A percentile compares a stretch with the other conserved stretches of the same genome.
phyloP scores from a whole-genome alignment of 2,888 invertebrate genomes.

The Pseudococcus longispinus region DNA sequence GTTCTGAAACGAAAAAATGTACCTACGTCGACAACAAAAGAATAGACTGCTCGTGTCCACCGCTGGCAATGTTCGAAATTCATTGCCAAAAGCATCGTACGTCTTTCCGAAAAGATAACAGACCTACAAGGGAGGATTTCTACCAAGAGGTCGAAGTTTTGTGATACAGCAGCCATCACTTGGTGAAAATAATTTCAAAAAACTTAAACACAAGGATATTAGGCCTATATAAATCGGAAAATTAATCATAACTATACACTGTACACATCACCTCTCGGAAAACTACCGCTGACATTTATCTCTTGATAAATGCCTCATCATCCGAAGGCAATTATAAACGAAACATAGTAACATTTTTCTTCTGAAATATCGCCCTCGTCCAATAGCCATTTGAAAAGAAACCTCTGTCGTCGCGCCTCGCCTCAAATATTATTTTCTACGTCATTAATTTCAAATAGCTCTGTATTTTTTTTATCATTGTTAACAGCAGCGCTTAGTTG shows the following conservation, averaged over 20 bases:
- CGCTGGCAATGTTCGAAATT: not conserved
- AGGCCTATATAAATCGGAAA: not conserved
- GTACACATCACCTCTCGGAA: not conserved
- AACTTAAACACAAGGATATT: not conserved
- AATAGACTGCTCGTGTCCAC: not conserved
- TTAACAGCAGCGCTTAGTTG: conserved; percentile 14
- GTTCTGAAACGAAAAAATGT: not conserved
- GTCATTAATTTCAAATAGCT: conserved; percentile 36
- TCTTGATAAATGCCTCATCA: conserved; percentile 41
- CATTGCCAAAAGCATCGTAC: not conserved
- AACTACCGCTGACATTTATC: conserved; percentile 4
- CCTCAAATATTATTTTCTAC: conserved; percentile 38
- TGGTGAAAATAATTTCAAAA: not conserved
- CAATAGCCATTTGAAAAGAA: conserved; percentile 19
- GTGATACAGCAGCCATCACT: too few species aligned
- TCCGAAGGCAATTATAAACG: conserved; percentile 38
- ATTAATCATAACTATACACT: not conserved
- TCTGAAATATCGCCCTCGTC: not conserved
- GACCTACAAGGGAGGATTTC: not conserved
- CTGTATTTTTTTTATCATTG: conserved; percentile 31
- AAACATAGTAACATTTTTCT: conserved; percentile 25
- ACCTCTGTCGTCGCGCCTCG: not conserved
- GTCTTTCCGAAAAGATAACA: not conserved
- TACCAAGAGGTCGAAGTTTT: not conserved
- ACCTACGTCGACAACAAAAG: not conserved